These are phyloP conservation scores for Neodiprion virginianus DNA, from an alignment of 1,140 invertebrate species.

Conservation along the genomic window DNA sequence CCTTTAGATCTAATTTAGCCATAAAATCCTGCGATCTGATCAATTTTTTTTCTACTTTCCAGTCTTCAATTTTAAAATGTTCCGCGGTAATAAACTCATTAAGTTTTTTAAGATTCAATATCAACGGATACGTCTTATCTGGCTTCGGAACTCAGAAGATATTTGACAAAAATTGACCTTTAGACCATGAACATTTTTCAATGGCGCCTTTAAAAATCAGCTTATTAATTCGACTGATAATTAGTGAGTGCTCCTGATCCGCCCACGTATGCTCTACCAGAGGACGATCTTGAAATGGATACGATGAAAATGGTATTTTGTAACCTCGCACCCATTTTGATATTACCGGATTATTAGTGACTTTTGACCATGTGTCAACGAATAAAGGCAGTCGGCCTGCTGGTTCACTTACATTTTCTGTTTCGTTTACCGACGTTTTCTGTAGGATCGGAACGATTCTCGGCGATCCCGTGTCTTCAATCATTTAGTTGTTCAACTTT, in stretches of 20 bases:
- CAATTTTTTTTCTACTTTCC: conserved; percentile 19
- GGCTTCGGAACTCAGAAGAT: conserved; percentile 30
- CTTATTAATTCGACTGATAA: conserved; percentile 16
- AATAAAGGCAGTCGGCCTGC: conserved; percentile 19
- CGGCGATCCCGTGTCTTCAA: conserved; percentile 6
- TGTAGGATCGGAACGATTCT: conserved; percentile 19
- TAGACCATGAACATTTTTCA: conserved; percentile 20
- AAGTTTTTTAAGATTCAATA: conserved; percentile 23
- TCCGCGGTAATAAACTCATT: conserved; percentile 32
- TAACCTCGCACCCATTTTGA: conserved; percentile 20
- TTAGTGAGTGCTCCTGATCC: conserved; percentile 18
- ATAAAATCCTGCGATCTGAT: conserved; percentile 21
- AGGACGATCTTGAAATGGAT: conserved; percentile 19
- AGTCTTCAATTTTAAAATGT: conserved; percentile 38
- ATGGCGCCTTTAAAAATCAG: conserved; percentile 23
- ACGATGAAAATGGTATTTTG: conserved; percentile 18
- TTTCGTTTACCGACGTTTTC: conserved; percentile 17
- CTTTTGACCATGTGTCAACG: conserved; percentile 16
- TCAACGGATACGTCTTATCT: not conserved
- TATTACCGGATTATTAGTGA: conserved; percentile 20
- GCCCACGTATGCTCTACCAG: conserved; percentile 19
- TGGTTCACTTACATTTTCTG: conserved; percentile 21
- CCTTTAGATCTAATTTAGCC: conserved; percentile 23
- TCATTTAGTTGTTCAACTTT: not conserved
- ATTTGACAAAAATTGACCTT: conserved; percentile 38